A percentile compares a stretch with the other conserved stretches of the same genome.
phyloP scores from a whole-genome alignment of 2,797 vertebrate species.

The Tapera naevia region DNA sequence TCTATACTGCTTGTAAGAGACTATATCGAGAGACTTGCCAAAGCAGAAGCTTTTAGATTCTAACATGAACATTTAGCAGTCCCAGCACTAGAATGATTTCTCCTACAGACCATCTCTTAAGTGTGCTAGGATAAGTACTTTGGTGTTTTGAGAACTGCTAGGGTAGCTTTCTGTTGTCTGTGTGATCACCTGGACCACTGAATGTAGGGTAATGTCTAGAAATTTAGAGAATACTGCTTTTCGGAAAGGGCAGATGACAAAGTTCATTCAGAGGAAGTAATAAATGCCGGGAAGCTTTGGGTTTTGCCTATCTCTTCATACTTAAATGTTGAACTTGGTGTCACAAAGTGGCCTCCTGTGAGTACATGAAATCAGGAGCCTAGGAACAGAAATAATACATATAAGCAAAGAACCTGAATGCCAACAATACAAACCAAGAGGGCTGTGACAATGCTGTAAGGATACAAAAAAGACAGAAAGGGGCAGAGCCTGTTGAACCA shows the following conservation, averaged over 20 bases:
- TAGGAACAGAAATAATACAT: background rate
- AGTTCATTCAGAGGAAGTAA: background rate
- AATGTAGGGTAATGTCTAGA: background rate
- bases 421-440: background rate
- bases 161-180: background rate
- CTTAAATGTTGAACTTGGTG: background rate
- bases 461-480: background rate
- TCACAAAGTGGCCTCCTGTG: background rate
- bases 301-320: background rate
- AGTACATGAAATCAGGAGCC: background rate
- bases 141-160: background rate
- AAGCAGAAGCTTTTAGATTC: background rate
- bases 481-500: background rate
- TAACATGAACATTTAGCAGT: background rate
- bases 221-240: background rate
- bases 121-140: background rate
- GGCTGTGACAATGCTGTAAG: background rate
- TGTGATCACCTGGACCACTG: background rate
- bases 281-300: background rate
- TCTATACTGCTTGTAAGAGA: background rate
- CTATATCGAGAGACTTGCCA: background rate
- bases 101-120: background rate
- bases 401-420: background rate
- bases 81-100: background rate
- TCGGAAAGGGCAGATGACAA: background rate